These are phyloP conservation scores for Muscicapa comitata DNA, from an alignment of 2,797 vertebrate genomes.

Conservation along the genomic window DNA sequence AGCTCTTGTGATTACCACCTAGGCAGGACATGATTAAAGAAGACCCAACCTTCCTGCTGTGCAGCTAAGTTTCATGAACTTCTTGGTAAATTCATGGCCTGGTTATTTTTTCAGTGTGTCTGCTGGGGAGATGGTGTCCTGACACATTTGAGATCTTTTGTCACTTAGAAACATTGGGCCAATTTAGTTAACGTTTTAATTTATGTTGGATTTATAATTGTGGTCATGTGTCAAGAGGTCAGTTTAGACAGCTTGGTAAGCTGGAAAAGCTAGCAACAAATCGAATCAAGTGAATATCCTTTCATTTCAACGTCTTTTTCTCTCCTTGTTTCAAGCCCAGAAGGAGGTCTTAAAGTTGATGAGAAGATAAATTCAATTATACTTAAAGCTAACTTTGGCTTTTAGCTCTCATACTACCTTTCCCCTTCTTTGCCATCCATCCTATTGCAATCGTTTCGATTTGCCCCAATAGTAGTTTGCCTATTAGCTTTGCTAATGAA, in stretches of 20 bases:
- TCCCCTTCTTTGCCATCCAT: constrained; percentile 63
- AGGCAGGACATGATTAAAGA: background rate
- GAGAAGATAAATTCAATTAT: constrained; percentile 63
- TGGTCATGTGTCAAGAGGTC: constrained; percentile 27
- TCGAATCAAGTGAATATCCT: constrained; percentile 53
- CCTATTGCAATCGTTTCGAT: constrained; percentile 70
- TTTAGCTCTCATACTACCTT: constrained; percentile 47
- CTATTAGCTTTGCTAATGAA: constrained; percentile 77
- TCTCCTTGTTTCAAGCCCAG: constrained; percentile 53
- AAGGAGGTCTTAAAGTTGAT: constrained; percentile 66
- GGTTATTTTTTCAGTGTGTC: background rate
- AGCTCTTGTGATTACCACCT: background rate
- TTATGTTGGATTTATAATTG: constrained; percentile 41
- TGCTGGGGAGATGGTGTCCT: background rate
- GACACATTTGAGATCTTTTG: background rate
- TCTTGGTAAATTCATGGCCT: background rate
- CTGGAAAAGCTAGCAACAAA: constrained; percentile 50
- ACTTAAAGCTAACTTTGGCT: constrained; percentile 56
- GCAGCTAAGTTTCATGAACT: background rate
- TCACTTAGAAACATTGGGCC: background rate
- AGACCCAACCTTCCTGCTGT: background rate
- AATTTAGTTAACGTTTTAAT: background rate
- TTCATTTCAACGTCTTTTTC: constrained; percentile 8
- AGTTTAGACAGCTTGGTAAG: constrained; percentile 11
- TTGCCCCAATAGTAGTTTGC: constrained; percentile 71